Evolutionary conservation across 2,888 invertebrate species (phyloP), one percentile per base, ranked within the genome.

Genomic region (Drosophila setosimentum): DNA sequence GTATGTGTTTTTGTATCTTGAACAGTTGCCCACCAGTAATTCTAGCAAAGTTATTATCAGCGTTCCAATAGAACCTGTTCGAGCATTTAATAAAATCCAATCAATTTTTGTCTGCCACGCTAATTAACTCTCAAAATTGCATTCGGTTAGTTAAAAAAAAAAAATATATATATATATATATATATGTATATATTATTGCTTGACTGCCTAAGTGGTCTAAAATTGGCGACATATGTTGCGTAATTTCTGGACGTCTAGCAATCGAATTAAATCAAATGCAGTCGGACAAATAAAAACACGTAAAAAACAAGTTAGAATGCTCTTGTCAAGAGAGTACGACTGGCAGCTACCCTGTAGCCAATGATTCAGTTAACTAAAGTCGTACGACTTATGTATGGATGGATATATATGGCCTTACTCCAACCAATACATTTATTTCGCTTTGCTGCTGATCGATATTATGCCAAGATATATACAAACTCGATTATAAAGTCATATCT

Each of bases 201-300:
- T 16, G 33, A 32, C 33, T 27, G 32, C 51, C 32, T 32, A 61
- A 66, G 59, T 63, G 68, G 29, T 54, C 42, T 51, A 45, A 57
- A 61, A 67, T 64, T 68, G 73, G 69, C 66, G 69, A 70, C 68
- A 67, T 61, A 63, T 66, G 70, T 88, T 88, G 75, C 87, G 86
- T 77, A 86, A 88, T 67, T 51, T 72, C 48, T 68, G 66, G 59
- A 29, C 58, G 86, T 89, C 90, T 83, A 78, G 81, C 71, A 77
- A 76, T 74, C 81, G 76, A 88, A 85, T 87, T 85, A 78, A 88
- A 87, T 88, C 80, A 82, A 79, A 81, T 73, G 82, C 82, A 82
- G 73, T 70, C 73, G 69, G 69, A 72, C 33, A 49, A 21, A 49
- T 42, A 42, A 63, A 51, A 71, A 53, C 2, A 24, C 18, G 18